Conservation (phyloP, 2,113 vertebrate species). For the Xiphorhynchus elegans region DNA sequence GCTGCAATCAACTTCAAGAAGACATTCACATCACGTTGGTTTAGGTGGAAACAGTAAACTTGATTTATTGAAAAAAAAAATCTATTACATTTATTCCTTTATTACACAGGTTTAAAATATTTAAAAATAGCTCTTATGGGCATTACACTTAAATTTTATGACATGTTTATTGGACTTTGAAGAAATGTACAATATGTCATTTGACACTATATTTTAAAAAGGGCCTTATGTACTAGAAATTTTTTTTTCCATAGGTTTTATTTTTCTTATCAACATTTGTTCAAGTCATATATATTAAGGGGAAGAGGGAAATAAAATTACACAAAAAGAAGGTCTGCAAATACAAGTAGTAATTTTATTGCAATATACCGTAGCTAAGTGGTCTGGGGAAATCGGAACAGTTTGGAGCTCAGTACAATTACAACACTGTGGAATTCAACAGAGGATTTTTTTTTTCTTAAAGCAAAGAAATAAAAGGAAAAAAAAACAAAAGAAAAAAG, state of each 20-base stretch:
- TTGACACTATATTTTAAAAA: slow-evolving; percentile 39
- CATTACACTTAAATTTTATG: slow-evolving; percentile 53
- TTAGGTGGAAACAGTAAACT: slow-evolving; percentile 88
- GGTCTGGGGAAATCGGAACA: slow-evolving; percentile 83
- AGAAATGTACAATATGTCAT: slow-evolving; percentile 55
- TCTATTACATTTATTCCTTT: slow-evolving; percentile 86
- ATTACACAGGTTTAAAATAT: slow-evolving; percentile 90
- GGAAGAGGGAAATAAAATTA: slow-evolving; percentile 72
- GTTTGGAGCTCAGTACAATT: slow-evolving; percentile 75
- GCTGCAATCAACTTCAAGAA: slow-evolving; percentile 57
- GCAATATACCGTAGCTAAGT: slow-evolving; percentile 84
- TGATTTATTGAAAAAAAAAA: slow-evolving; percentile 90
- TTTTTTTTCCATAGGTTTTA: slow-evolving; percentile 69
- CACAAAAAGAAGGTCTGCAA: slow-evolving; percentile 77
- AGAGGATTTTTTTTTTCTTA: slow-evolving; percentile 12
- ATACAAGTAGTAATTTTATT: slow-evolving; percentile 85
- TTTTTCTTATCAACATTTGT: slow-evolving; percentile 76
- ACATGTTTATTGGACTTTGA: slow-evolving; percentile 35
- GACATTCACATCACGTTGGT: slow-evolving; percentile 64
- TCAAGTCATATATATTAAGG: slow-evolving; percentile 83
- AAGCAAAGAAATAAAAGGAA: slow-evolving; percentile 32
- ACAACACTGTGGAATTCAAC: slow-evolving; percentile 66
- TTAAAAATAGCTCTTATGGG: slow-evolving; percentile 76
- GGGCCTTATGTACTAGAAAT: slow-evolving; percentile 35
- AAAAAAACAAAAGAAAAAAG: slow-evolving; percentile 10